A percentile compares a stretch with the other conserved stretches of the same genome.
Evolutionary conservation across 2,888 invertebrate genomes (phyloP).

Genomic region (Scaptomyza polygonia): DNA sequence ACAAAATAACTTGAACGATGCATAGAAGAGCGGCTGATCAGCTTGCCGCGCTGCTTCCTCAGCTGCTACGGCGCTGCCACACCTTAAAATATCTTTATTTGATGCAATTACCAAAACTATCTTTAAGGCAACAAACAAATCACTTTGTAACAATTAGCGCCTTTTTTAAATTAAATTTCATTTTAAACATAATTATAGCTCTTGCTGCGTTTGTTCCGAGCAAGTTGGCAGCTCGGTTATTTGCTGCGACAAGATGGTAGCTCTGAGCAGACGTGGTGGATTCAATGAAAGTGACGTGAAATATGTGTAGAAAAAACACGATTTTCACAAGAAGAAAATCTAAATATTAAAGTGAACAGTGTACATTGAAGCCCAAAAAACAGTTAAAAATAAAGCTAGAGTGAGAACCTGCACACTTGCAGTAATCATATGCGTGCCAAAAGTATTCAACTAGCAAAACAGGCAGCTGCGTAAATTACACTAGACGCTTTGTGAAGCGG

Average conservation of each 20-base stretch:
- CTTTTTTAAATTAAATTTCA: no score
- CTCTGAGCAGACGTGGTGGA: conserved; percentile 69
- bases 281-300: conserved; percentile 76
- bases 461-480: conserved; percentile 55
- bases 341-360: conserved; percentile 17
- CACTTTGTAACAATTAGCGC: conserved; percentile 25
- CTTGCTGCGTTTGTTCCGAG: conserved; percentile 16
- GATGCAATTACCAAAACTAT: background rate
- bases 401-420: background rate
- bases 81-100: background rate
- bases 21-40: conserved; percentile 17
- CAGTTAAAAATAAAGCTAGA: conserved; percentile 1
- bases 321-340: conserved; percentile 58
- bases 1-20: background rate
- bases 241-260: conserved; percentile 52
- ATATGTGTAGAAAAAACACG: conserved; percentile 71
- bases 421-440: conserved; percentile 9
- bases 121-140: background rate
- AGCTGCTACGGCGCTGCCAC: conserved; percentile 45
- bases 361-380: conserved; percentile 7
- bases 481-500: conserved; percentile 44
- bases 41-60: conserved; percentile 16
- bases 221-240: conserved; percentile 51
- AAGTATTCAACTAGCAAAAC: conserved; percentile 21
- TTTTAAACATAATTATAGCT: background rate